Evolutionary conservation across 2,113 vertebrate species (phyloP).

Genomic region (Orientallactaga bullata): DNA sequence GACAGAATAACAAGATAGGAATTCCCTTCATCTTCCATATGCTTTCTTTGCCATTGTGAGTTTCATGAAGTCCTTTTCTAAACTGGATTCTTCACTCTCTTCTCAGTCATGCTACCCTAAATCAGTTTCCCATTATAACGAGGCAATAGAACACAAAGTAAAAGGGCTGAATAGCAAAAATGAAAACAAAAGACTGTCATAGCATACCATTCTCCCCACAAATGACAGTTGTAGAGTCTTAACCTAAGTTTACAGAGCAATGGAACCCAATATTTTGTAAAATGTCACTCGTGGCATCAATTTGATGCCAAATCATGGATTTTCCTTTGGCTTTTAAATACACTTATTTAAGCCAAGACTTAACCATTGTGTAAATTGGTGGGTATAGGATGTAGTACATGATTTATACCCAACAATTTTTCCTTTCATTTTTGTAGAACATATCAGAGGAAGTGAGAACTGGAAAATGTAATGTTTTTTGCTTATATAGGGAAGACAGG

Average conservation of each 20-base stretch:
- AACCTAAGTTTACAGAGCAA: neutral
- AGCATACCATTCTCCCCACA: slow-evolving; percentile 31
- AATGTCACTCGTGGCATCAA: neutral
- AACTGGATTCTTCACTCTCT: neutral
- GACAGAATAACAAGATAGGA: neutral
- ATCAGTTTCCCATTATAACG: neutral
- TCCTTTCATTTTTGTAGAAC: neutral
- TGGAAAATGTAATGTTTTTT: neutral
- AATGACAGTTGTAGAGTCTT: neutral
- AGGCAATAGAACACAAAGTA: neutral
- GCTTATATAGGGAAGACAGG: neutral
- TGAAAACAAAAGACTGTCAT: neutral
- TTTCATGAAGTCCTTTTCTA: neutral
- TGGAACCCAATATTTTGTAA: neutral
- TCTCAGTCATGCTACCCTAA: neutral
- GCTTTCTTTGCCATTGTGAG: neutral
- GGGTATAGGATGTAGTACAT: slow-evolving; percentile 3
- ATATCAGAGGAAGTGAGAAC: slow-evolving; percentile 5
- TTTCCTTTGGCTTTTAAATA: slow-evolving; percentile 60
- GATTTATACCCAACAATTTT: slow-evolving; percentile 36
- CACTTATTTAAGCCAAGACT: slow-evolving; percentile 52
- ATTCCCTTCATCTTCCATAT: neutral
- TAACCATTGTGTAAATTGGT: slow-evolving; percentile 60
- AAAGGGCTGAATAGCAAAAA: slow-evolving; percentile 46
- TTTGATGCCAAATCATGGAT: slow-evolving; percentile 35